Conservation (phyloP, 2,888 invertebrate species). For the Ornithoptera alexandrae region DNA sequence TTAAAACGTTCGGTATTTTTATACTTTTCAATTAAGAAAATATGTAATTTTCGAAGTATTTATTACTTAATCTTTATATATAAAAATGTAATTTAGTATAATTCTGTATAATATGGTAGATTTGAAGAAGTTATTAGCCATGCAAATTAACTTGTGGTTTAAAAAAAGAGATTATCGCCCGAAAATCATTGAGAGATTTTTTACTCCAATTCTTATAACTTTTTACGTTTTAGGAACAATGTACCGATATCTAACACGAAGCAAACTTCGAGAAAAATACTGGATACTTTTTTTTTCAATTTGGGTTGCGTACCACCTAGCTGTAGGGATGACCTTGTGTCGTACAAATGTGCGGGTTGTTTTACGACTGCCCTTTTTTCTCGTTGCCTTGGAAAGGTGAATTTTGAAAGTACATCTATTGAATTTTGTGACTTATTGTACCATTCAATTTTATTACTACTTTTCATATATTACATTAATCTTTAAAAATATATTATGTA, state of each 20-base stretch:
- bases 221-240: neutral
- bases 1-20: too few relatives aligned
- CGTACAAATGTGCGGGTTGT: slow-evolving; percentile 53
- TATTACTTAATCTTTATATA: too few relatives aligned
- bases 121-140: too few relatives aligned
- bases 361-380: slow-evolving; percentile 59
- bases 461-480: neutral
- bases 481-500: too few relatives aligned
- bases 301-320: slow-evolving; percentile 46
- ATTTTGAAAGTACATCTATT: slow-evolving; percentile 57
- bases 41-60: too few relatives aligned
- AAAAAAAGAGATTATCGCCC: too few relatives aligned
- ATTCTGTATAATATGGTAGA: too few relatives aligned
- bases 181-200: too few relatives aligned
- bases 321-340: slow-evolving; percentile 58
- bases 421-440: slow-evolving; percentile 59
- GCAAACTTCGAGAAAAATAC: slow-evolving; percentile 27
- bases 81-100: too few relatives aligned
- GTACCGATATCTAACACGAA: neutral
- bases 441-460: slow-evolving; percentile 20
- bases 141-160: too few relatives aligned
- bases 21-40: too few relatives aligned
- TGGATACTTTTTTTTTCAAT: slow-evolving; percentile 59
- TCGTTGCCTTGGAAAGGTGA: slow-evolving; percentile 57
- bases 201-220: too few relatives aligned